A percentile compares a stretch with the other conserved stretches of the same genome.
Evolutionary conservation across 2,888 invertebrate species (phyloP).

Genomic region (Ornithoptera priamus): DNA sequence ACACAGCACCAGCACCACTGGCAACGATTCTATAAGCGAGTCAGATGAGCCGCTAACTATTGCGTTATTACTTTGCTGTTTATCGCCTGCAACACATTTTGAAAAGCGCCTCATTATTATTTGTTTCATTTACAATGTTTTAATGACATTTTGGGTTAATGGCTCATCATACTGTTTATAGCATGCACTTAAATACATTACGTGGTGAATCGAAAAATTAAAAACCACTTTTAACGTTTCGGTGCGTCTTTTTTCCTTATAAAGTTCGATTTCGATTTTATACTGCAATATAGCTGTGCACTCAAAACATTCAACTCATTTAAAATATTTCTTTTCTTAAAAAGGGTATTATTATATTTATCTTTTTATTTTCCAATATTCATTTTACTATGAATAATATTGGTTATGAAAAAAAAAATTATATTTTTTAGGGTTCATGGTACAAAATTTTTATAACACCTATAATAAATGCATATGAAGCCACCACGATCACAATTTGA

Average conservation of each 20-base stretch:
- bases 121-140: neutral
- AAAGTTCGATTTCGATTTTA: neutral
- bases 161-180: conserved; percentile 1
- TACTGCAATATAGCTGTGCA: no score
- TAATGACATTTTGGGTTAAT: neutral
- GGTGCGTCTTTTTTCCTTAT: neutral
- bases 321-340: no score
- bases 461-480: no score
- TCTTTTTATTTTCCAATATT: no score
- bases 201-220: neutral
- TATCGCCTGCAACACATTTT: neutral
- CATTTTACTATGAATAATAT: no score
- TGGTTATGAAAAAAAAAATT: no score
- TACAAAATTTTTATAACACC: no score
- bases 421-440: no score
- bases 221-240: neutral
- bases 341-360: no score
- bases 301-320: no score
- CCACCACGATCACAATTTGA: no score
- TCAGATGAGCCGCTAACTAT: neutral
- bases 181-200: conserved; percentile 6
- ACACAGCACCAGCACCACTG: neutral
- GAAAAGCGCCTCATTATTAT: neutral
- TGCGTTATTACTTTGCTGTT: neutral
- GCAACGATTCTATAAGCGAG: neutral